Evolutionary conservation across 2,797 vertebrate genomes (phyloP).

Genomic region (Eidolon dupreanum): DNA sequence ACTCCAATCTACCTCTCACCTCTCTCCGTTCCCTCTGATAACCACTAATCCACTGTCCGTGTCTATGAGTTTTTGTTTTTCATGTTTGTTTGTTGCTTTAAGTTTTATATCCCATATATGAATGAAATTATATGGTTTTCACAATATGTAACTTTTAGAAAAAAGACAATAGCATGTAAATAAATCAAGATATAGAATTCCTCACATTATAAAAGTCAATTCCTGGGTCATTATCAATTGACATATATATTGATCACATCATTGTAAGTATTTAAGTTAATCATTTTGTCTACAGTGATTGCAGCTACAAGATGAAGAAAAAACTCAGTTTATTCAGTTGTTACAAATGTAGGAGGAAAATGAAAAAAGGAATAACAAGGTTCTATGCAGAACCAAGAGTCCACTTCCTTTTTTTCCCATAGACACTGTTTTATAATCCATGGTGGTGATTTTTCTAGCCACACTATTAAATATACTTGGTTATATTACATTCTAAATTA

Average conservation of each 20-base stretch:
- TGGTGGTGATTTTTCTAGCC: not conserved
- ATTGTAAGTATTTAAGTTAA: not conserved
- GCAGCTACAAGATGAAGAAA: not conserved
- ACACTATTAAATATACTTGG: not conserved
- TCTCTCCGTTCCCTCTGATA: too few species aligned
- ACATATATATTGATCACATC: not conserved
- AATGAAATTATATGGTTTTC: too few species aligned
- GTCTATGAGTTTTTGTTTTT: too few species aligned
- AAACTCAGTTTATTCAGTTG: not conserved
- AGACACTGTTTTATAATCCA: not conserved
- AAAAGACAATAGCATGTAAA: not conserved
- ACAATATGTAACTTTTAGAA: too few species aligned
- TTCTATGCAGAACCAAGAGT: not conserved
- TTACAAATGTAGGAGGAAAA: not conserved
- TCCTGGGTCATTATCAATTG: not conserved
- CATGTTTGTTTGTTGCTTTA: too few species aligned
- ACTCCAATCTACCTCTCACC: too few species aligned
- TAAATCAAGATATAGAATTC: not conserved
- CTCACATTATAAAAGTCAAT: constrained; percentile 1
- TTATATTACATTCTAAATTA: not conserved
- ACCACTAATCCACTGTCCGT: too few species aligned
- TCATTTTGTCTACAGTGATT: not conserved
- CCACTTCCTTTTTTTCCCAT: not conserved
- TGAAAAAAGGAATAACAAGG: not conserved
- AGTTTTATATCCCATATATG: too few species aligned